phyloP scores from a whole-genome alignment of 2,888 invertebrate genomes.

The Nowickia ferox region DNA sequence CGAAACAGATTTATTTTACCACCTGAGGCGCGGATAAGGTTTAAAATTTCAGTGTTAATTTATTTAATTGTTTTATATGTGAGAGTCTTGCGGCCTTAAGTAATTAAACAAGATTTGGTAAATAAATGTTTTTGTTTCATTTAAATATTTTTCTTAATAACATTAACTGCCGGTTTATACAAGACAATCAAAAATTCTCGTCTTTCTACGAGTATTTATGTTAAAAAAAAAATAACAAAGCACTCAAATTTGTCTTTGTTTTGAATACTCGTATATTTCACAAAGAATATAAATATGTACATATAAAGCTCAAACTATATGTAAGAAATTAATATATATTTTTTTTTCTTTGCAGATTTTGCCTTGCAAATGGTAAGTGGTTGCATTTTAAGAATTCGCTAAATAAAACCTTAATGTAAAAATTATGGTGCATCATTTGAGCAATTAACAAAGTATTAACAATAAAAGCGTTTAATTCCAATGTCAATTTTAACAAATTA shows the following conservation, averaged over 20 bases:
- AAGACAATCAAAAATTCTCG: no score
- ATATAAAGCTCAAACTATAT: neutral
- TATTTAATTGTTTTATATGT: conserved; percentile 38
- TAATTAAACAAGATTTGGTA: neutral
- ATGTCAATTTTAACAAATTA: conserved; percentile 45
- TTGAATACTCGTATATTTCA: no score
- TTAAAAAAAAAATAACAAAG: neutral
- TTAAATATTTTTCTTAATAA: neutral
- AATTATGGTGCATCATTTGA: neutral
- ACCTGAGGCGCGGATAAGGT: conserved; percentile 63
- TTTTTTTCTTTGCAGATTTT: neutral
- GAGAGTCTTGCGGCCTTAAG: conserved; percentile 13
- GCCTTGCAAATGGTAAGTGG: neutral
- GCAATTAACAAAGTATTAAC: neutral
- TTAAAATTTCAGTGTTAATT: conserved; percentile 29
- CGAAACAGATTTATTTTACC: conserved; percentile 43
- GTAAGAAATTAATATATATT: neutral
- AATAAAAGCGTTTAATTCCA: conserved; percentile 32
- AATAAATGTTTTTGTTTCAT: neutral
- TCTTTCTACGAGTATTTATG: neutral
- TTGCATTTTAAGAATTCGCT: neutral
- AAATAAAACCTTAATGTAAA: neutral
- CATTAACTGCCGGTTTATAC: neutral
- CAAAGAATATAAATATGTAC: no score
- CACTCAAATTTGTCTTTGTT: no score